Evolutionary conservation across 1,140 invertebrate genomes (phyloP).

Genomic region (Campoletis sonorensis): DNA sequence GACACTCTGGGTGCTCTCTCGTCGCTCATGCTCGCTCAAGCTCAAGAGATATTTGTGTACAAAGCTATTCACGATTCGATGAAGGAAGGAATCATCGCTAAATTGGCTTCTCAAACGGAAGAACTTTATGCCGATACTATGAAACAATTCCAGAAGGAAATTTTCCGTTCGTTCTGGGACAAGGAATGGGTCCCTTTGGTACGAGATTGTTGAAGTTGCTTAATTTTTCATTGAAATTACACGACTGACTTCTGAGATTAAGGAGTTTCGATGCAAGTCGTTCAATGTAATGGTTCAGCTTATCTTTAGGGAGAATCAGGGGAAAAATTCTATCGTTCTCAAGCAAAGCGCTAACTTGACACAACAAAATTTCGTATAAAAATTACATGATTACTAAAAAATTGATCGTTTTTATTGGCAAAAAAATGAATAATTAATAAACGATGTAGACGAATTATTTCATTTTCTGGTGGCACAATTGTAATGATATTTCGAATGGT

Average conservation of each 20-base stretch:
- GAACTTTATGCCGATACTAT: constrained; percentile 95
- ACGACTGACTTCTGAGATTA: background rate
- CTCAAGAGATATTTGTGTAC: constrained; percentile 96
- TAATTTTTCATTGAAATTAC: background rate
- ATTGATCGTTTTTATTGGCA: too few relatives aligned
- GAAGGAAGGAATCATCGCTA: constrained; percentile 95
- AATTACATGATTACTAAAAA: too few relatives aligned
- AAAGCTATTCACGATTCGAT: constrained; percentile 97
- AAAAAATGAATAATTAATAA: too few relatives aligned
- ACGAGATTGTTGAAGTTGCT: constrained; percentile 49
- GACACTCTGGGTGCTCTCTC: constrained; percentile 92
- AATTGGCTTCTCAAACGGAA: constrained; percentile 93
- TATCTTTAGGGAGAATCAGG: too few relatives aligned
- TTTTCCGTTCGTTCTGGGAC: constrained; percentile 90
- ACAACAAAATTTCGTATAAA: too few relatives aligned
- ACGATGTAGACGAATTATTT: too few relatives aligned
- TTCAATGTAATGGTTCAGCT: too few relatives aligned
- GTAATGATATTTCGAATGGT: too few relatives aligned
- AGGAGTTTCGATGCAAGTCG: too few relatives aligned
- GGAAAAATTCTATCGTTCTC: too few relatives aligned
- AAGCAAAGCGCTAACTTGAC: too few relatives aligned
- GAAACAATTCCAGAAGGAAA: constrained; percentile 92
- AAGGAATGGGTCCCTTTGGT: constrained; percentile 90
- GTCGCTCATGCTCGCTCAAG: constrained; percentile 96
- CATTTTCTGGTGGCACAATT: too few relatives aligned